A percentile compares a stretch with the other conserved stretches of the same genome.
phyloP scores from a whole-genome alignment of 2,113 vertebrate species.

The Emydura subglobosa region DNA sequence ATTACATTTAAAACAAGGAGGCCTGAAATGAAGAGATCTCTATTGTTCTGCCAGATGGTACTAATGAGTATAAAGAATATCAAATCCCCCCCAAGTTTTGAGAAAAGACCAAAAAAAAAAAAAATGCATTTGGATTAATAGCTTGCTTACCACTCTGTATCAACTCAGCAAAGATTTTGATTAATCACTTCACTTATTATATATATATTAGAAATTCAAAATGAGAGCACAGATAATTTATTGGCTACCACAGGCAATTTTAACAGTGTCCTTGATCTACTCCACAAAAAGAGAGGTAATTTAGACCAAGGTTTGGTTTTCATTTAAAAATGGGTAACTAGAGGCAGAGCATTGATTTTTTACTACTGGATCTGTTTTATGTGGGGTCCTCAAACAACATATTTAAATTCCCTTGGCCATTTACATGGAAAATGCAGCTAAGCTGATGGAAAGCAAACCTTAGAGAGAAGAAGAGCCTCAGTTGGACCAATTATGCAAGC shows the following conservation, averaged over 20 bases:
- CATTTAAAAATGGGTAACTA: not conserved
- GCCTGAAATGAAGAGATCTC: not conserved
- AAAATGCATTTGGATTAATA: not conserved
- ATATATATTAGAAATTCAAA: not conserved
- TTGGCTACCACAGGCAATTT: not conserved
- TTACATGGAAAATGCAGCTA: fast-evolving
- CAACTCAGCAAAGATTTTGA: not conserved
- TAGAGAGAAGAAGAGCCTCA: not conserved
- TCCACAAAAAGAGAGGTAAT: not conserved
- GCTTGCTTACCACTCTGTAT: not conserved
- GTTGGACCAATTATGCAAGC: not conserved
- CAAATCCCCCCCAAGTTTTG: not conserved
- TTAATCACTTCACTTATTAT: not conserved
- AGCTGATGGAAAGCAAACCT: not conserved
- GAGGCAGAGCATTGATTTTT: not conserved
- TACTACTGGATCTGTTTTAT: not conserved
- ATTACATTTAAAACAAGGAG: not conserved
- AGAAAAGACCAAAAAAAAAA: not conserved
- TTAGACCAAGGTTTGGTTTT: not conserved
- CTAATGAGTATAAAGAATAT: not conserved
- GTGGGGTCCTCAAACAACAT: fast-evolving
- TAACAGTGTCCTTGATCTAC: not conserved
- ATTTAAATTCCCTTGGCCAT: not conserved
- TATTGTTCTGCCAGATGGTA: not conserved
- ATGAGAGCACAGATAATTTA: not conserved